Percentiles rank a stretch among this genome's conserved stretches.
Evolutionary conservation across 2,797 vertebrate genomes (phyloP).

Genomic region (Melanotaenia maccullochi): DNA sequence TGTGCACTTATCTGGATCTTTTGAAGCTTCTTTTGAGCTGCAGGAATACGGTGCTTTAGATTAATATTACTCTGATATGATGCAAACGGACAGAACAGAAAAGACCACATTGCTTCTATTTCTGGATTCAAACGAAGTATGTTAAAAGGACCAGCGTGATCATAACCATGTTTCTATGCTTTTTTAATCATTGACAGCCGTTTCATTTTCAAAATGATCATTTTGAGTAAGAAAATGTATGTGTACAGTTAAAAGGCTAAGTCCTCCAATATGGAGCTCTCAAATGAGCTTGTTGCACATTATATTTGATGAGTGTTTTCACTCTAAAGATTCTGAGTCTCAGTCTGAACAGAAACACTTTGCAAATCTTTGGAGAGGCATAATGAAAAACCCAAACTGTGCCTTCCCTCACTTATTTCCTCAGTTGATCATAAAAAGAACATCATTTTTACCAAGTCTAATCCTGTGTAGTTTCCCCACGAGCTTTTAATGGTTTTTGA

Average conservation of each 20-base stretch:
- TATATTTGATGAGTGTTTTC: conserved; percentile 48
- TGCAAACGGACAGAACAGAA: conserved; percentile 2
- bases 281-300: conserved; percentile 42
- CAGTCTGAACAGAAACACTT: conserved; percentile 43
- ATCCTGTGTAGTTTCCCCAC: conserved; percentile 32
- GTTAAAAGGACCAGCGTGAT: neutral
- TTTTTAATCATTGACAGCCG: neutral
- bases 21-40: conserved; percentile 28
- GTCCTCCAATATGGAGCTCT: conserved; percentile 27
- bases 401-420: conserved; percentile 54
- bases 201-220: conserved; percentile 7
- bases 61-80: conserved; percentile 29
- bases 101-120: conserved; percentile 2
- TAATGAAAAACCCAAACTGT: conserved; percentile 48
- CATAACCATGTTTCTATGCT: conserved; percentile 7
- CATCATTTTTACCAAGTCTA: conserved; percentile 44
- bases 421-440: conserved; percentile 60
- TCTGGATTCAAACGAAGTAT: neutral
- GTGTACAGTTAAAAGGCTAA: conserved; percentile 19
- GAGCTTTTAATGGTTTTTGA: conserved; percentile 50
- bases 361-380: conserved; percentile 52
- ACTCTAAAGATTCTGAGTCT: conserved; percentile 30
- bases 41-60: conserved; percentile 12
- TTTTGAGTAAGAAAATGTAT: conserved; percentile 28
- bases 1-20: conserved; percentile 29